These are phyloP conservation scores for Macaca mulatta DNA, from an alignment of 2,113 vertebrate species.

Conservation along the genomic window DNA sequence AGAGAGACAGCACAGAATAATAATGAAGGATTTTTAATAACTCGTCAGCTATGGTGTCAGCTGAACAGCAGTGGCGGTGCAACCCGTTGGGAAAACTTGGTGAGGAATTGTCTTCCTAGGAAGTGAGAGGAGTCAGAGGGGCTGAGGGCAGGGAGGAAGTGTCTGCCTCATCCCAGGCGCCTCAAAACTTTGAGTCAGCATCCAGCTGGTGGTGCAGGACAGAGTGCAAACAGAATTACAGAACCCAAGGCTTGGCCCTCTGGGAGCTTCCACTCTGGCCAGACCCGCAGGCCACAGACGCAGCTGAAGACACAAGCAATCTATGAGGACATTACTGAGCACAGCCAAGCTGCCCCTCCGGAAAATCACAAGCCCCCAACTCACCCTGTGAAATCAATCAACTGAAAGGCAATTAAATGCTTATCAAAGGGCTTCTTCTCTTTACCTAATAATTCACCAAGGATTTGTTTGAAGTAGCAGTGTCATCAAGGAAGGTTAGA, in stretches of 20 bases:
- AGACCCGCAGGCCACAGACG: background rate
- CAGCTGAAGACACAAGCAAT: background rate
- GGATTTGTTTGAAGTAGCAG: background rate
- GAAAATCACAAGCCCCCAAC: background rate
- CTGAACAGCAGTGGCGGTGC: conserved; percentile 39
- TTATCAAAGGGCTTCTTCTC: conserved; percentile 44
- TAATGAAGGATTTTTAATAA: conserved; percentile 73
- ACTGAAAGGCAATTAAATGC: background rate
- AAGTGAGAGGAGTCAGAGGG: conserved; percentile 31
- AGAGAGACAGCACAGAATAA: conserved; percentile 48
- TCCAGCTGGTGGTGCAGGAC: background rate
- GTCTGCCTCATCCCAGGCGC: background rate
- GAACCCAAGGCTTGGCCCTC: background rate
- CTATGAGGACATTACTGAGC: background rate
- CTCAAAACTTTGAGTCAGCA: background rate
- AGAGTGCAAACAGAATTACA: background rate
- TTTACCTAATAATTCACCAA: conserved; percentile 30
- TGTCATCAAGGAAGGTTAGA: background rate
- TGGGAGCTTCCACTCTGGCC: background rate
- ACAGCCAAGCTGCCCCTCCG: background rate
- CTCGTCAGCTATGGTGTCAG: conserved; percentile 67
- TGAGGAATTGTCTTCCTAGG: conserved; percentile 58
- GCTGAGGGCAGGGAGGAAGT: background rate
- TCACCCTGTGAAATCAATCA: background rate
- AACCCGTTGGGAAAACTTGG: conserved; percentile 55